Evolutionary conservation across 1,140 invertebrate genomes (phyloP), one percentile per base, ranked within the genome.

Genomic region (Holotrichia oblita): DNA sequence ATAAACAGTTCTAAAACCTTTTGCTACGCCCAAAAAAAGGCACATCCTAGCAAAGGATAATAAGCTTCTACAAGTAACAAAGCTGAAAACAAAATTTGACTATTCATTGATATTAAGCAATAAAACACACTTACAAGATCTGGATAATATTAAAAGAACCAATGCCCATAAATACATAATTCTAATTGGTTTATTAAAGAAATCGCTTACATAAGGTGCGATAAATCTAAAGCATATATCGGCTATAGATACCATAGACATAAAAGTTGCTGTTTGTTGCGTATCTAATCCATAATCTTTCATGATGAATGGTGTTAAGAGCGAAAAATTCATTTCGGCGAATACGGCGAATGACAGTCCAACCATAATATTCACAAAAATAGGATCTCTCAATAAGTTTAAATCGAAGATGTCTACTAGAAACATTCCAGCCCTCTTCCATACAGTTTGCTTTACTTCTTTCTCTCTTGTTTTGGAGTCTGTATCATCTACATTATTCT

Each of bases 271-370:
- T 0, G 91, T 89, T 86, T 92, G 88, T 2, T 84, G 74, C 24
- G 89, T 92, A 0, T 84, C 81, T 78, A 91, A 88, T 0, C 89
- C 89, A 79, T 89, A 91, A 80, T 93, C 92, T 2, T 85, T 87
- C 41, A 94, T 83, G 74, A 94, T 92, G 72, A 93, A 93, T 3
- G 92, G 92, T 1, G 91, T 92, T 40, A 93, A 84, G 3, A 93
- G 87, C 0, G 92, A 91, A 84, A 93, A 93, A 83, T 93, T 93
- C 0, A 93, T 83, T 85, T 94, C 93, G 3, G 90, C 90, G 79
- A 93, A 92, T 81, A 91, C 90, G 1, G 92, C 92, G 8, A 93
- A 85, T 2, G 91, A 92, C 77, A 93, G 88, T 0, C 93, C 93
- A 27, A 92, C 81, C 85, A 93, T 91, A 17, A 93, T 87, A 82